Evolutionary conservation across 2,888 invertebrate species (phyloP).

Genomic region (Hirtodrosophila cameraria): DNA sequence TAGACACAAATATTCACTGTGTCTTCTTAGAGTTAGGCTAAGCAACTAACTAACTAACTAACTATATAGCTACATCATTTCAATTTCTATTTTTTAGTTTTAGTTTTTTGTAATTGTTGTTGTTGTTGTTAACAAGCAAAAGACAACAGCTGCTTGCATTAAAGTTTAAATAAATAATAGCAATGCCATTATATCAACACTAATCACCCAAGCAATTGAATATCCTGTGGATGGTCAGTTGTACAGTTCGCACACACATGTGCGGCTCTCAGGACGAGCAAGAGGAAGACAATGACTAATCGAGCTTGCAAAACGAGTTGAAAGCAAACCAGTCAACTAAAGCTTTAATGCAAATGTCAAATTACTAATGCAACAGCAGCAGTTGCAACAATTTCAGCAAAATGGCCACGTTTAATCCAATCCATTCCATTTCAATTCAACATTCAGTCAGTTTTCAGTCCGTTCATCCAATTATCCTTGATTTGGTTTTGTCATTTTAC

Average conservation of each 20-base stretch:
- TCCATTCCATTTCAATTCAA: neutral
- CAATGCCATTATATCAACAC: conserved; percentile 9
- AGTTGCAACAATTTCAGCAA: too few species aligned
- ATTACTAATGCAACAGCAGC: too few species aligned
- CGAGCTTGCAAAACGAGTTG: too few species aligned
- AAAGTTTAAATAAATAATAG: conserved; percentile 10
- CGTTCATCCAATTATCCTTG: conserved; percentile 12
- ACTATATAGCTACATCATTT: too few species aligned
- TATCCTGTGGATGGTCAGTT: conserved; percentile 1
- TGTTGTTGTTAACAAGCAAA: too few species aligned
- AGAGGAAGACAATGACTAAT: too few species aligned
- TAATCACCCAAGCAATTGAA: conserved; percentile 6
- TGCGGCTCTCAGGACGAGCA: neutral
- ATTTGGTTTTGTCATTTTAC: conserved; percentile 16
- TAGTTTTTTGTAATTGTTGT: too few species aligned
- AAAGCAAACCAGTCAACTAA: conserved; percentile 31
- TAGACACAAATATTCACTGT: too few species aligned
- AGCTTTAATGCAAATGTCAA: conserved; percentile 26
- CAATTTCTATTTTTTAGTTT: too few species aligned
- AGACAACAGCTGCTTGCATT: too few species aligned
- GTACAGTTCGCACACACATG: neutral
- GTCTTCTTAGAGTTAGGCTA: too few species aligned
- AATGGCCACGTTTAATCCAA: conserved; percentile 37
- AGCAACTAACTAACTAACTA: too few species aligned
- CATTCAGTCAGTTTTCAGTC: neutral